phyloP scores from a whole-genome alignment of 2,797 vertebrate species.

The Falco berigora region DNA sequence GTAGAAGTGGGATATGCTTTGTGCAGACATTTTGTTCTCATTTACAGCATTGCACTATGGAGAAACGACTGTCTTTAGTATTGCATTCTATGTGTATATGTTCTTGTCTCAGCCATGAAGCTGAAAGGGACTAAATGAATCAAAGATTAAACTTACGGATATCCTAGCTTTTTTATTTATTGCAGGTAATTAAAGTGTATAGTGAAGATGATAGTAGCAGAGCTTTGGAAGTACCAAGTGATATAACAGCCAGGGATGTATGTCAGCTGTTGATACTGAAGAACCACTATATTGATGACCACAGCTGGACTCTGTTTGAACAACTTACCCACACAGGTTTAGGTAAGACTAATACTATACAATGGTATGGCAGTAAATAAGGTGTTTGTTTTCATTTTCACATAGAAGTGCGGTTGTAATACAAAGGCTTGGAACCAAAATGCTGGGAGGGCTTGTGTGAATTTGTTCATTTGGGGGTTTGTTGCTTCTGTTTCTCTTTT shows the following conservation, averaged over 20 bases:
- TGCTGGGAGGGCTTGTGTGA: neutral
- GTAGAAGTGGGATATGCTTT: neutral
- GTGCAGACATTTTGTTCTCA: neutral
- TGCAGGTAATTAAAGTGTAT: slow-evolving; percentile 95
- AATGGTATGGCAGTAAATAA: neutral
- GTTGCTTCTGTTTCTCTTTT: neutral
- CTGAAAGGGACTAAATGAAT: neutral
- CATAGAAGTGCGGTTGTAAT: neutral
- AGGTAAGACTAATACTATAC: slow-evolving; percentile 75
- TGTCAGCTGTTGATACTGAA: slow-evolving; percentile 93
- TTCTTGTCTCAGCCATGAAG: neutral
- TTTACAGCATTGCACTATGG: neutral
- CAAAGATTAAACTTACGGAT: neutral
- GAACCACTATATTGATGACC: slow-evolving; percentile 93
- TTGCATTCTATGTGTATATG: neutral
- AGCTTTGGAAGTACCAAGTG: slow-evolving; percentile 90
- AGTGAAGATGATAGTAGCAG: slow-evolving; percentile 93
- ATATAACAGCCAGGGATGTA: slow-evolving; percentile 88
- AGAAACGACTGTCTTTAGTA: neutral
- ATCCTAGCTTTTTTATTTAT: slow-evolving; percentile 9
- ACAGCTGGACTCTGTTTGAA: slow-evolving; percentile 95
- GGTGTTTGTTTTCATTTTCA: neutral
- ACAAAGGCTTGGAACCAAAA: neutral
- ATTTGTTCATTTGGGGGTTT: neutral
- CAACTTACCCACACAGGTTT: slow-evolving; percentile 83